Evolutionary conservation across 2,113 vertebrate species (phyloP).

Genomic region (Choloepus hoffmanni): DNA sequence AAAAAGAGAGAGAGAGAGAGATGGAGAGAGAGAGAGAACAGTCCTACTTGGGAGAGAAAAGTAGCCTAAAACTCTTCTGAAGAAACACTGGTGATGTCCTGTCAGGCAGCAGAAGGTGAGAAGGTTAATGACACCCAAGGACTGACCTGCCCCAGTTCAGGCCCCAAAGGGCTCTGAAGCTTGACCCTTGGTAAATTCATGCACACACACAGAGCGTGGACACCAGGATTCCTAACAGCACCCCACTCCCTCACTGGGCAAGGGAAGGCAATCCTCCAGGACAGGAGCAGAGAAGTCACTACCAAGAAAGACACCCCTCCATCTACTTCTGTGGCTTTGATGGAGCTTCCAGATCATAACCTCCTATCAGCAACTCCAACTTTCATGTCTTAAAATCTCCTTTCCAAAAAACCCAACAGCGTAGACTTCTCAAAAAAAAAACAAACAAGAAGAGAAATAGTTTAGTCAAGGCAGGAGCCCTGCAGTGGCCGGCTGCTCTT

Average conservation of each 20-base stretch:
- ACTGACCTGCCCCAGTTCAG: background rate
- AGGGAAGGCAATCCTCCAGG: background rate
- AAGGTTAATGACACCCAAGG: rapidly evolving
- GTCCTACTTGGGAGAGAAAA: background rate
- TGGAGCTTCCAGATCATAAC: conserved; percentile 51
- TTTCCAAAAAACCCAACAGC: conserved; percentile 61
- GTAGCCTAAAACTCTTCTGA: background rate
- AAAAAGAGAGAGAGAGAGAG: too few species aligned
- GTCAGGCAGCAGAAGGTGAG: background rate
- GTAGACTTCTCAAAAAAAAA: conserved; percentile 71
- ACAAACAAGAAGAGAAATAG: conserved; percentile 10
- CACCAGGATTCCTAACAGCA: background rate
- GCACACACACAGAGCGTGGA: too few species aligned
- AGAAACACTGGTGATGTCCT: background rate
- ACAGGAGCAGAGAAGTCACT: background rate
- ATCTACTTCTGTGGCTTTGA: conserved; percentile 63
- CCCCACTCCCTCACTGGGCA: background rate
- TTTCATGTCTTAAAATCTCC: conserved; percentile 58
- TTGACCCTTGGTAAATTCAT: background rate
- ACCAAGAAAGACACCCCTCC: background rate
- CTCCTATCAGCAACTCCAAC: conserved; percentile 58
- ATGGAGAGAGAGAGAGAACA: background rate
- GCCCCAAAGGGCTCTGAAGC: background rate
- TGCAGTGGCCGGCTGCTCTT: conserved; percentile 45
- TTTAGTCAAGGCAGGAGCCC: conserved; percentile 21